These are phyloP conservation scores for Plutella xylostella DNA, from an alignment of 2,888 invertebrate species.

Conservation along the genomic window DNA sequence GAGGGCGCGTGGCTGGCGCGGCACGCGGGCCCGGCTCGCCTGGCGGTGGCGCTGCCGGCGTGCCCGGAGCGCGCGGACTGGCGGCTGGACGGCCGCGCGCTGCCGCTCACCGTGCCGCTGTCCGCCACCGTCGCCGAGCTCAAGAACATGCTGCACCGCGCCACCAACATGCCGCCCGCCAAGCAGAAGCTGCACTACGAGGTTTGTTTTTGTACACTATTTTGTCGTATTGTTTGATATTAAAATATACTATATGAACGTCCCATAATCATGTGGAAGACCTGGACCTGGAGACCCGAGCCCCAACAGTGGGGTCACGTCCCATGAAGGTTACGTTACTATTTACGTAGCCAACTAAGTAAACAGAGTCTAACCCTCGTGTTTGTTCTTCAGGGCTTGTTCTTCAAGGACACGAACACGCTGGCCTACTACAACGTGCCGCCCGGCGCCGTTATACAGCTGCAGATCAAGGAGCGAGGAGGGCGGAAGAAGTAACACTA, in stretches of 20 bases:
- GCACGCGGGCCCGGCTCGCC: slow-evolving; percentile 36
- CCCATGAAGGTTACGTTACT: no score
- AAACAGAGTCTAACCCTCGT: not conserved
- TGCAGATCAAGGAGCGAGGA: slow-evolving; percentile 97
- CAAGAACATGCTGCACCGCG: slow-evolving; percentile 87
- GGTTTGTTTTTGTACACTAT: slow-evolving; percentile 66
- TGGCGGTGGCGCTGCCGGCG: slow-evolving; percentile 81
- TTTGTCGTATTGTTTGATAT: no score
- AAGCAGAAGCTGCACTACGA: slow-evolving; percentile 98
- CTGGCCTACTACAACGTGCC: slow-evolving; percentile 96
- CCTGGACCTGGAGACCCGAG: not conserved
- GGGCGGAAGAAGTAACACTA: slow-evolving; percentile 89
- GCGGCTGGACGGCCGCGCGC: slow-evolving; percentile 91
- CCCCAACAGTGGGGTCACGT: not conserved
- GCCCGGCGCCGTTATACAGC: slow-evolving; percentile 84
- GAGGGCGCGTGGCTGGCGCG: slow-evolving; percentile 71
- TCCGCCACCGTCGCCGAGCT: slow-evolving; percentile 85
- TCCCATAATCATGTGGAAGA: not conserved
- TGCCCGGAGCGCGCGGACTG: slow-evolving; percentile 93
- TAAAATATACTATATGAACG: not conserved
- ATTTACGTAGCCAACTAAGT: no score
- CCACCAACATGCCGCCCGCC: slow-evolving; percentile 94
- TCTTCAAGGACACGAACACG: slow-evolving; percentile 96
- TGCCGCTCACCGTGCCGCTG: slow-evolving; percentile 82
- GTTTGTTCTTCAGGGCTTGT: slow-evolving; percentile 80